Percentiles rank a stretch among this genome's conserved stretches.
Conservation (phyloP, 2,797 vertebrate genomes). For the Heliangelus exortis region DNA sequence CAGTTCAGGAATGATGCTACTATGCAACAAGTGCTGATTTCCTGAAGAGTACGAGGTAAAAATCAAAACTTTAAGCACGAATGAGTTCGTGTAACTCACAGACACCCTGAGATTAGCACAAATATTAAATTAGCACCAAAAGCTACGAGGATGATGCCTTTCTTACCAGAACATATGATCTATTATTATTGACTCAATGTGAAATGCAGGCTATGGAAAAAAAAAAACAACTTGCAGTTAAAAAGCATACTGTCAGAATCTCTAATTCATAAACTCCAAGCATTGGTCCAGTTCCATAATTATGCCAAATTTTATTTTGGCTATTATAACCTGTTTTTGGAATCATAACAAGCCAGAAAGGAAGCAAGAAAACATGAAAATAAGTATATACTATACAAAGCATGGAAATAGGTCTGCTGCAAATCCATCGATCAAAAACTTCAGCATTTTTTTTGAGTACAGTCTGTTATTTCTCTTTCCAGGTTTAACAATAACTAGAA, state of each 20-base stretch:
- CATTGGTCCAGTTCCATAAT: not conserved
- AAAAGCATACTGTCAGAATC: not conserved
- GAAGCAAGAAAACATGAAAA: not conserved
- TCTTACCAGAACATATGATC: not conserved
- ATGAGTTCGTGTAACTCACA: not conserved
- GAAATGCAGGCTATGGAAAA: not conserved
- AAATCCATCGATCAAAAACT: not conserved
- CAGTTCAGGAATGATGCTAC: not conserved
- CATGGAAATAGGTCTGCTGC: not conserved
- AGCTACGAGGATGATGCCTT: not conserved
- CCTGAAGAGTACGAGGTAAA: not conserved
- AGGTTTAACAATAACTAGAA: not conserved
- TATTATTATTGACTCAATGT: not conserved
- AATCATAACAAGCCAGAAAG: not conserved
- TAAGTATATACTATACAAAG: not conserved
- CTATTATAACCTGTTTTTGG: not conserved
- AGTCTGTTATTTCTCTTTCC: not conserved
- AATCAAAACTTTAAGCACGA: not conserved
- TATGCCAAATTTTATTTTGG: not conserved
- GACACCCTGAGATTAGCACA: not conserved
- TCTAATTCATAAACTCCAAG: not conserved
- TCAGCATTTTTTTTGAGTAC: not conserved
- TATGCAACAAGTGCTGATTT: not conserved
- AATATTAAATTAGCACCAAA: fast-evolving
- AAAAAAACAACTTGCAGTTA: not conserved